Base-by-base conservation (phyloP, 1,140 invertebrate genomes). In the Ips typographus region DNA sequence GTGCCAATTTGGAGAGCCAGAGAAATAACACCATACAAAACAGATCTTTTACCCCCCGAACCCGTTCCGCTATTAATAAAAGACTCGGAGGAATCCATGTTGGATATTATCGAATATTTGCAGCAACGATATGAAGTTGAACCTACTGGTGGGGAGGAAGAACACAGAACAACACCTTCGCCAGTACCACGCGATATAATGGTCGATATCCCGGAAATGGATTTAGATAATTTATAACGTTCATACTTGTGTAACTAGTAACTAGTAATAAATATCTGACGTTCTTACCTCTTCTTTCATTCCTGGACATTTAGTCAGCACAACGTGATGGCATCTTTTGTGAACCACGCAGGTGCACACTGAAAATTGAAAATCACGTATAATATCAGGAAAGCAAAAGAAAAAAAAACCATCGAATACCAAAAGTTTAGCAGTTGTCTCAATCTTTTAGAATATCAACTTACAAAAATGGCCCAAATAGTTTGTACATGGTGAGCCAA, bases 271-370 rank as follows among this genome's bases (percentile, higher is more conserved):
- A 22, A 22, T 22, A 22, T 22, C 22, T 22, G 22, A 22, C 22
- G 22, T 22, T 22, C 70, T 82, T 84, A 91, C 91, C 86, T 93
- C 91, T 77, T 95, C 93, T 82, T 94, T 95, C 87, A 95, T 95
- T 70, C 95, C 94, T 55, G 96, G 96, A 86, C 95, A 98, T 84
- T 94, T 95, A 72, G 94, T 96, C 72, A 97, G 92, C 62, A 98
- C 94, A 59, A 90, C 90, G 73, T 91, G 89, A 83, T 99, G 96
- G 82, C 96, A 99, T 80, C 95, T 86, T 82, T 99, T 98, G 85
- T 98, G 96, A 74, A 98, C 95, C 75, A 98, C 96, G 83, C 94
- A 97, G 44, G 96, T 98, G 83, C 96, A 99, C 76, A 98, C 96
- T 94, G 84, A 75, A 90, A 85, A 75, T 7, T 67, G 71, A 77